Evolutionary conservation across 2,797 vertebrate species (phyloP).

Genomic region (Megalops cyprinoides): DNA sequence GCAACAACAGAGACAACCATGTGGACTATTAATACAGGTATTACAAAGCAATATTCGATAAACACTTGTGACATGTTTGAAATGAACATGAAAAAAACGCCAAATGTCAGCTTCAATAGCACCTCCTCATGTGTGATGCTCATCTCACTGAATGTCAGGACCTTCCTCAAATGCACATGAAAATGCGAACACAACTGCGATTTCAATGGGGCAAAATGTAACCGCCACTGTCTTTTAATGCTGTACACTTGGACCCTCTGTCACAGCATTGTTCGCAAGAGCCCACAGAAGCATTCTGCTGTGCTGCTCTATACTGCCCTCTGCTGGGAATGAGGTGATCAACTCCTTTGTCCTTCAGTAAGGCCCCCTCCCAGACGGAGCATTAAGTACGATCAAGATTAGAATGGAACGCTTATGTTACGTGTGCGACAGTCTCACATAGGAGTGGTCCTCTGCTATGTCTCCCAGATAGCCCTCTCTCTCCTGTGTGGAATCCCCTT

Average conservation of each 20-base stretch:
- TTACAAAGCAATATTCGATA: background rate
- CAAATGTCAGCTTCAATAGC: background rate
- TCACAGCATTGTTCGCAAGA: background rate
- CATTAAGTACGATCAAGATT: too few relatives aligned
- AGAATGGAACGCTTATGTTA: too few relatives aligned
- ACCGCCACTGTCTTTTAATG: too few relatives aligned
- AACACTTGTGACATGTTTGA: background rate
- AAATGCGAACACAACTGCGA: too few relatives aligned
- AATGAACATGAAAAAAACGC: background rate
- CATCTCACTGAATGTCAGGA: too few relatives aligned
- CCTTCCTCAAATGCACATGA: too few relatives aligned
- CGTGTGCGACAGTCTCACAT: background rate
- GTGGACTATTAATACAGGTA: background rate
- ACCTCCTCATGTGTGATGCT: too few relatives aligned
- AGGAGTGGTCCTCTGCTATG: background rate
- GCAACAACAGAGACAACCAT: background rate
- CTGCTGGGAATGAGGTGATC: background rate
- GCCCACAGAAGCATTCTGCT: background rate
- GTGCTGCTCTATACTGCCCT: constrained; percentile 18
- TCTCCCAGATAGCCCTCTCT: too few relatives aligned
- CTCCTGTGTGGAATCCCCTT: too few relatives aligned
- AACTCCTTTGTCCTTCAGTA: background rate
- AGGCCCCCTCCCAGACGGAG: background rate
- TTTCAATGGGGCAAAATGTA: too few relatives aligned
- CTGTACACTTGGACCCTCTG: too few relatives aligned